phyloP scores from a whole-genome alignment of 2,888 invertebrate species.

The Monochamus alternatus region DNA sequence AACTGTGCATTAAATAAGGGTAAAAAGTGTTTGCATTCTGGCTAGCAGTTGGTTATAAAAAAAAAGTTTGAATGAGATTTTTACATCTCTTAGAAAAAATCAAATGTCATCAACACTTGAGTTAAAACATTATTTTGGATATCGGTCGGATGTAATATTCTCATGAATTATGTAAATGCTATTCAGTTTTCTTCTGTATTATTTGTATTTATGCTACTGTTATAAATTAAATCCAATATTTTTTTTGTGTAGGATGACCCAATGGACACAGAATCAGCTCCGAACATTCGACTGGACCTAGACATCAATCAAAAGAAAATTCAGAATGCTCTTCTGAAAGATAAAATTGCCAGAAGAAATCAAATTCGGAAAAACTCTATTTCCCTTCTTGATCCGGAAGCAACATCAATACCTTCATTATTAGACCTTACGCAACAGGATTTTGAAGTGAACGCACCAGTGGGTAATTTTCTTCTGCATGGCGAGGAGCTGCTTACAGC shows the following conservation, averaged over 20 bases:
- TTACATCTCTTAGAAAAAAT: too few species aligned
- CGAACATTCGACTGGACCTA: constrained; percentile 21
- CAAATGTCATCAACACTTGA: too few species aligned
- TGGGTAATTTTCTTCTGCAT: constrained; percentile 69
- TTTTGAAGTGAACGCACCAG: constrained; percentile 74
- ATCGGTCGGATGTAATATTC: too few species aligned
- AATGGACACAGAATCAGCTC: constrained; percentile 24
- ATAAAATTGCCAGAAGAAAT: constrained; percentile 49
- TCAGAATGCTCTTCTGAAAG: constrained; percentile 42
- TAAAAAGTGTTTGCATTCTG: too few species aligned
- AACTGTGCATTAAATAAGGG: too few species aligned
- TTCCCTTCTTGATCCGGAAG: constrained; percentile 69
- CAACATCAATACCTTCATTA: constrained; percentile 68
- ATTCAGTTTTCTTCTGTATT: constrained; percentile 3
- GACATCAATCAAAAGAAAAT: constrained; percentile 45
- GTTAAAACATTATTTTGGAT: too few species aligned
- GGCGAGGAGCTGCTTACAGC: constrained; percentile 73
- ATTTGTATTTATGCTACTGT: not conserved
- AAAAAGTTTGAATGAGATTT: too few species aligned
- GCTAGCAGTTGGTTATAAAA: too few species aligned
- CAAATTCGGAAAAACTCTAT: constrained; percentile 67
- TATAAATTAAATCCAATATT: not conserved
- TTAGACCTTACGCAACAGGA: constrained; percentile 73
- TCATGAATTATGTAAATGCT: constrained; percentile 1
- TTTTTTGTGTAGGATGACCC: constrained; percentile 48